phyloP scores from a whole-genome alignment of 2,797 vertebrate genomes.

The Orientallactaga sibirica region DNA sequence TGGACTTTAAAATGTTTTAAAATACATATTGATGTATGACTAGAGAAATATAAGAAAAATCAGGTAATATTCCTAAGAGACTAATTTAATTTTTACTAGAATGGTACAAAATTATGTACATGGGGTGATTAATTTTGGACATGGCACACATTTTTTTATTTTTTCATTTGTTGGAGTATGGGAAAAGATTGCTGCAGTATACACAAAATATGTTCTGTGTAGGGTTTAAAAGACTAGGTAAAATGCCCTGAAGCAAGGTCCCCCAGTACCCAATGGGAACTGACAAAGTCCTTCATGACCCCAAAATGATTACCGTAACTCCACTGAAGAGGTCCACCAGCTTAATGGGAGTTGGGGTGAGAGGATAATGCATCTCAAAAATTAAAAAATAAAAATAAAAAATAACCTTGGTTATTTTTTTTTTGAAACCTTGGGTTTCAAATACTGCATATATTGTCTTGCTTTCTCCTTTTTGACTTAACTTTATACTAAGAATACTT shows the following conservation, averaged over 20 bases:
- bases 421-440: background rate
- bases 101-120: background rate
- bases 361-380: too few relatives aligned
- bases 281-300: too few relatives aligned
- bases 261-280: too few relatives aligned
- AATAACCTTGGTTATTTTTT: too few relatives aligned
- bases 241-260: background rate
- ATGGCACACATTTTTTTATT: background rate
- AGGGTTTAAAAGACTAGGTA: background rate
- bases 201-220: background rate
- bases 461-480: constrained; percentile 14
- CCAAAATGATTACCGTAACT: too few relatives aligned
- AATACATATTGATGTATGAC: background rate
- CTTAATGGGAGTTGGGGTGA: too few relatives aligned
- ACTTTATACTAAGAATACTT: background rate
- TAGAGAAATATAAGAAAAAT: background rate
- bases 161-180: background rate
- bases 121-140: background rate
- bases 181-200: background rate
- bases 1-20: background rate
- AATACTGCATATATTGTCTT: background rate
- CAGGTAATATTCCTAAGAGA: background rate
- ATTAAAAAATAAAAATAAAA: too few relatives aligned
- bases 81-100: background rate
- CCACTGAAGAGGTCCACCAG: too few relatives aligned